Evolutionary conservation across 2,888 invertebrate species (phyloP).

Genomic region (Lycocerus yunnanus): DNA sequence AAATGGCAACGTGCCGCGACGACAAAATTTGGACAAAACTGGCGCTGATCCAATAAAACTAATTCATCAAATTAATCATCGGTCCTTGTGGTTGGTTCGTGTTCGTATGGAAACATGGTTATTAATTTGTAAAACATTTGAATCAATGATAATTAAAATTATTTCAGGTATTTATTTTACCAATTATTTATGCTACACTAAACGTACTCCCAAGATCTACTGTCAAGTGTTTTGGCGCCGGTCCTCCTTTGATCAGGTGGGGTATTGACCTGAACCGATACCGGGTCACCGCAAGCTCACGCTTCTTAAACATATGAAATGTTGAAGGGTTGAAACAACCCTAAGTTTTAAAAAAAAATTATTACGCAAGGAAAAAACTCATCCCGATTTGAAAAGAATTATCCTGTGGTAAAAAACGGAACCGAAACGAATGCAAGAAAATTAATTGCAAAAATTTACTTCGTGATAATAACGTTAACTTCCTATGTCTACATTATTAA

Average conservation of each 20-base stretch:
- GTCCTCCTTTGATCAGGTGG: constrained; percentile 40
- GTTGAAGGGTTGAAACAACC: constrained; percentile 31
- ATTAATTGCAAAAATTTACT: constrained; percentile 1
- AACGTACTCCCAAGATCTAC: constrained; percentile 32
- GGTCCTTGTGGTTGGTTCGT: neutral
- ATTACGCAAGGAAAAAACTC: neutral
- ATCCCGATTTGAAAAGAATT: neutral
- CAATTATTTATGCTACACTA: constrained; percentile 34
- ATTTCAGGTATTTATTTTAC: constrained; percentile 25
- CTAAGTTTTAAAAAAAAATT: neutral
- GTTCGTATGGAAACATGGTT: neutral
- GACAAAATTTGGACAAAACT: neutral
- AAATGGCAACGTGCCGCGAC: neutral
- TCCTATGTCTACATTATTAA: neutral
- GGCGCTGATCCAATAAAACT: neutral
- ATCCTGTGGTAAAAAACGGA: neutral
- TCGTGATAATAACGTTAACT: neutral
- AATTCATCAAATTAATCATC: neutral
- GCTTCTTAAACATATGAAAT: constrained; percentile 31
- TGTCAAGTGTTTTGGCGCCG: constrained; percentile 39
- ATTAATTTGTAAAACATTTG: neutral
- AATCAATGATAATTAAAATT: constrained; percentile 2
- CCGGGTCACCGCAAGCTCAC: constrained; percentile 36
- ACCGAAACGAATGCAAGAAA: neutral
- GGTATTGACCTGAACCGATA: constrained; percentile 38